These are phyloP conservation scores for Lacerta bilineata DNA, from an alignment of 2,797 vertebrate genomes.

Conservation along the genomic window DNA sequence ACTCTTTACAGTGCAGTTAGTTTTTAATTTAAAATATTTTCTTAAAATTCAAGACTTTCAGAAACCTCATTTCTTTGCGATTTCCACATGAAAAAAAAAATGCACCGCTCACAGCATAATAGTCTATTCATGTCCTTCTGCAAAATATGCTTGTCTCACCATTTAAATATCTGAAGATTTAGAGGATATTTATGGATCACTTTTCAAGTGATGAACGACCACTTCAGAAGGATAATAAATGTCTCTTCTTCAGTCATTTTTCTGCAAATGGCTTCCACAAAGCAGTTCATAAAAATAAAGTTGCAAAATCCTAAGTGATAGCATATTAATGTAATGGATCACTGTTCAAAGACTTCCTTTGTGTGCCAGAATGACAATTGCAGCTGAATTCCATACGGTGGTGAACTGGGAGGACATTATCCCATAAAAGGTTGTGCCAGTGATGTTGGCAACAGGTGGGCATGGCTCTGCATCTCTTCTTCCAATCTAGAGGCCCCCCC, in stretches of 20 bases:
- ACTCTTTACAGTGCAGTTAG: not conserved
- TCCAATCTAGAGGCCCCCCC: no score
- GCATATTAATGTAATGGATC: slow-evolving; percentile 30
- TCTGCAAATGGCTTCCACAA: slow-evolving; percentile 40
- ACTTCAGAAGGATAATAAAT: slow-evolving; percentile 39
- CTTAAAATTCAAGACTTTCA: slow-evolving; percentile 5
- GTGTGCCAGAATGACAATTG: not conserved
- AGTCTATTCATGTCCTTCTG: slow-evolving; percentile 20
- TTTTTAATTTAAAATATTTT: slow-evolving; percentile 2
- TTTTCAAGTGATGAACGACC: slow-evolving; percentile 45
- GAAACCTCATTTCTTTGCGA: not conserved
- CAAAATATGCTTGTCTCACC: slow-evolving; percentile 13
- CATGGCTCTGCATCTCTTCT: no score
- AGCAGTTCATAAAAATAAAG: slow-evolving; percentile 13
- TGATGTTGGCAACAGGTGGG: no score
- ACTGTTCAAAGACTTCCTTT: slow-evolving; percentile 12
- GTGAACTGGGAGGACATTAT: no score
- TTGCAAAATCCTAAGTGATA: not conserved
- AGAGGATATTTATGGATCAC: slow-evolving; percentile 13
- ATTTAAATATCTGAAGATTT: slow-evolving; percentile 42
- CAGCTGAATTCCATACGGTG: not conserved
- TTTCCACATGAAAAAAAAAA: slow-evolving; percentile 22
- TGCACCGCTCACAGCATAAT: not conserved
- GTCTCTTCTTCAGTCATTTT: slow-evolving; percentile 18
- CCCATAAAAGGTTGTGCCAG: no score